These are phyloP conservation scores for Beroe forskalii DNA, from an alignment of 37 sponge, comb jelly and placozoan genomes.

Conservation along the genomic window DNA sequence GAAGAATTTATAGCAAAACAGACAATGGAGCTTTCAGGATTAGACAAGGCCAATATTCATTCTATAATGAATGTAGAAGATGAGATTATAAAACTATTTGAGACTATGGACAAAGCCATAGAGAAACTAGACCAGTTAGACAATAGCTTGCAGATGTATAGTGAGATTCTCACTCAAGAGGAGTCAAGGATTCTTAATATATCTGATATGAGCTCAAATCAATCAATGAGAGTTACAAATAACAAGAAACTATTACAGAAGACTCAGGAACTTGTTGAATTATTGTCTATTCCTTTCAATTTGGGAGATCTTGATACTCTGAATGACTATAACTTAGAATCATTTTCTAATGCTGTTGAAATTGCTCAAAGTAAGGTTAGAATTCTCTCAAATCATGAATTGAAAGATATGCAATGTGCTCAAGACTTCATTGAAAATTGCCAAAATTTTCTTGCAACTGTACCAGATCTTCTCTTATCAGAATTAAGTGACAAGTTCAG, in stretches of 20 bases:
- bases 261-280: conserved; percentile 31
- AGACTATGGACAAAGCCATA: conserved; percentile 51
- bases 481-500: conserved; percentile 13
- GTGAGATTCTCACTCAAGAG: conserved; percentile 8
- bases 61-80: conserved; percentile 64
- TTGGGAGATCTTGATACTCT: background rate
- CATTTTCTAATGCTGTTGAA: conserved; percentile 23
- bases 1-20: conserved; percentile 52
- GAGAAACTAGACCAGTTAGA: background rate
- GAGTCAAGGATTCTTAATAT: conserved; percentile 44
- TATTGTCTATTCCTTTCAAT: conserved; percentile 25
- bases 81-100: conserved; percentile 22
- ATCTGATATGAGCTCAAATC: background rate
- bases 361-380: background rate
- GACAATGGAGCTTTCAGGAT: conserved; percentile 45
- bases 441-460: background rate
- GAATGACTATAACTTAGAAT: conserved; percentile 34
- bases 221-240: background rate
- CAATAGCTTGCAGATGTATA: conserved; percentile 1
- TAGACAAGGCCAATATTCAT: conserved; percentile 58
- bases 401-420: conserved; percentile 18
- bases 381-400: background rate
- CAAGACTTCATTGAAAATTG: conserved; percentile 36
- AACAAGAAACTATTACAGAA: background rate
- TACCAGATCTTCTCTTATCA: background rate